These are phyloP conservation scores for Heterocephalus glaber DNA, from an alignment of 2,113 vertebrate species.

Conservation along the genomic window DNA sequence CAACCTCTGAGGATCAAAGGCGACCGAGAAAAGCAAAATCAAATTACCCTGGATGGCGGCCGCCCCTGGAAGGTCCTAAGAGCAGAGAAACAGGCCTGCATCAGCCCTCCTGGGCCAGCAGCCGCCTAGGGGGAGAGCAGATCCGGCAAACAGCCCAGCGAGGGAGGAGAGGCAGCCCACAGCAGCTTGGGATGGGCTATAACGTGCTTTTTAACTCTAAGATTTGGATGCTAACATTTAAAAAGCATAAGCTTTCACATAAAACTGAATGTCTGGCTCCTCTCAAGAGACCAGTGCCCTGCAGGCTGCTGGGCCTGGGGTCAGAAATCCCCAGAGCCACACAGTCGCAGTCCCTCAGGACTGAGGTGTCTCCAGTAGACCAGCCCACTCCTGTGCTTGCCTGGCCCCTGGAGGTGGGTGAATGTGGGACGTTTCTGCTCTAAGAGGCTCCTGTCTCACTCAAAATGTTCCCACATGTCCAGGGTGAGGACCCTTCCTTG, in stretches of 20 bases:
- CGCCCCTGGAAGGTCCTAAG: neutral
- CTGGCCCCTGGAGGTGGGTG: neutral
- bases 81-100: neutral
- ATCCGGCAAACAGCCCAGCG: accelerated
- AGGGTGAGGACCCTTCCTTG: neutral
- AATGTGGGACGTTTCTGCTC: accelerated
- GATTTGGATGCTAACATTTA: neutral
- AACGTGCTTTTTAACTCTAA: neutral
- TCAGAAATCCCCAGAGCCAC: too few species aligned
- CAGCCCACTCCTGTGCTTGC: too few species aligned
- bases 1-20: constrained; percentile 47
- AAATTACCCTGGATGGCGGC: neutral
- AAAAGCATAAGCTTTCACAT: neutral
- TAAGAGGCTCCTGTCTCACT: neutral
- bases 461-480: too few species aligned
- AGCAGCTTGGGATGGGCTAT: neutral
- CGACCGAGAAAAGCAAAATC: constrained; percentile 27
- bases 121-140: neutral
- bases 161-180: neutral
- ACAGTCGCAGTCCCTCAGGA: neutral
- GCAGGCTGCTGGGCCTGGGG: accelerated
- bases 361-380: neutral
- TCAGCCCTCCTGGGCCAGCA: neutral
- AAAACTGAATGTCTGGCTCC: neutral
- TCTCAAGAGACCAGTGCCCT: neutral